Evolutionary conservation across 2,888 invertebrate species (phyloP).

Genomic region (Mantis religiosa): DNA sequence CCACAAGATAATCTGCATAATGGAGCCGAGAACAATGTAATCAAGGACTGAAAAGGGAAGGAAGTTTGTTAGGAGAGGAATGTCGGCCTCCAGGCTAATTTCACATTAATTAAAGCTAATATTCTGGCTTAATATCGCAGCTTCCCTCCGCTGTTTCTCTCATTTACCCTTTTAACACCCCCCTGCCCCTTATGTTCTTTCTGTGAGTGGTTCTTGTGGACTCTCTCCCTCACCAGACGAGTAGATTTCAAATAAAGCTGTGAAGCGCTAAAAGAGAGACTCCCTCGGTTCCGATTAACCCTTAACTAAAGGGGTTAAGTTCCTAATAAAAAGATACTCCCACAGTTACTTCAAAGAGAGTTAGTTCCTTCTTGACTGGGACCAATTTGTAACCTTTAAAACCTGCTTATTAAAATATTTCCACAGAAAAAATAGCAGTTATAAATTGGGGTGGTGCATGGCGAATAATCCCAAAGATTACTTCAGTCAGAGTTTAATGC

Average conservation of each 20-base stretch:
- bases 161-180: conserved; percentile 10
- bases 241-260: neutral
- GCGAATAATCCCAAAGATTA: neutral
- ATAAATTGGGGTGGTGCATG: neutral
- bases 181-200: neutral
- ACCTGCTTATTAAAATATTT: neutral
- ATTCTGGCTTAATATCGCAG: neutral
- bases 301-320: neutral
- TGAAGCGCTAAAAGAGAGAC: neutral
- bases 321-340: neutral
- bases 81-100: conserved; percentile 14
- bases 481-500: neutral
- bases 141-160: neutral
- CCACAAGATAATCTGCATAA: conserved; percentile 13
- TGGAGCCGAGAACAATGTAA: conserved; percentile 10
- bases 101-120: conserved; percentile 18
- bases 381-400: neutral
- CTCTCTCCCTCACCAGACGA: neutral
- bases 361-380: neutral
- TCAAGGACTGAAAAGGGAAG: neutral
- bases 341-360: neutral
- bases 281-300: neutral
- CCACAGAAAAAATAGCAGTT: neutral
- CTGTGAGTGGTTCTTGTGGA: neutral
- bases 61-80: conserved; percentile 14